These are phyloP conservation scores for Anomalospiza imberbis DNA, from an alignment of 2,797 vertebrate species.

Conservation along the genomic window DNA sequence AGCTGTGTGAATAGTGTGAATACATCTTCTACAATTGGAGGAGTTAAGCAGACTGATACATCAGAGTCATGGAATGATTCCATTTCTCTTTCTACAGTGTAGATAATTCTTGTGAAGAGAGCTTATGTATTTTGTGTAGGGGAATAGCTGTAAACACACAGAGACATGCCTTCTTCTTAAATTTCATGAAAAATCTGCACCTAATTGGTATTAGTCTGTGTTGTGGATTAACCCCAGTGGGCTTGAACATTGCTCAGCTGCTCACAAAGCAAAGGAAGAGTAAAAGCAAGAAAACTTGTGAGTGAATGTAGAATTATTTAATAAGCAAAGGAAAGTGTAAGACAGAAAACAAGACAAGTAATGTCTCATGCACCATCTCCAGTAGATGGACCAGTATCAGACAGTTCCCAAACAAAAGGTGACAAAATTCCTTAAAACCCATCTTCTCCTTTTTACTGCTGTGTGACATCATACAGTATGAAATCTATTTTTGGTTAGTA, in stretches of 20 bases:
- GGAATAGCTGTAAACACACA: not conserved
- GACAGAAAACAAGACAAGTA: not conserved
- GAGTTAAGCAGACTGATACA: not conserved
- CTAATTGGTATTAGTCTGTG: not conserved
- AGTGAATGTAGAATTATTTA: not conserved
- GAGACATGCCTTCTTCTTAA: not conserved
- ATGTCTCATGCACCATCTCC: rapidly evolving
- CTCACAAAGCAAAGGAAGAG: not conserved
- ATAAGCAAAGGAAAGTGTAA: not conserved
- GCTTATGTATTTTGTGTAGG: not conserved
- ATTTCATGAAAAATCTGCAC: not conserved
- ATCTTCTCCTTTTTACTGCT: not conserved
- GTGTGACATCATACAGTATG: not conserved
- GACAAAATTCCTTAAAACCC: not conserved
- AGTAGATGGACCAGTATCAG: not conserved
- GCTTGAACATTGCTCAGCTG: not conserved
- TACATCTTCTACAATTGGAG: not conserved
- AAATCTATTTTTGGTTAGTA: not conserved
- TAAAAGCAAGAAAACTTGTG: not conserved
- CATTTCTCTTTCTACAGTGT: not conserved
- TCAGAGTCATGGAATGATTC: not conserved
- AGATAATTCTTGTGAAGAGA: not conserved
- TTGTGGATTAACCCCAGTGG: not conserved
- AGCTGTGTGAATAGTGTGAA: not conserved
- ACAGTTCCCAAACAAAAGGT: not conserved